These are phyloP conservation scores for Hydrozoanthus tunicans DNA, from an alignment of 64 coral and sea anemone genomes.

Conservation along the genomic window DNA sequence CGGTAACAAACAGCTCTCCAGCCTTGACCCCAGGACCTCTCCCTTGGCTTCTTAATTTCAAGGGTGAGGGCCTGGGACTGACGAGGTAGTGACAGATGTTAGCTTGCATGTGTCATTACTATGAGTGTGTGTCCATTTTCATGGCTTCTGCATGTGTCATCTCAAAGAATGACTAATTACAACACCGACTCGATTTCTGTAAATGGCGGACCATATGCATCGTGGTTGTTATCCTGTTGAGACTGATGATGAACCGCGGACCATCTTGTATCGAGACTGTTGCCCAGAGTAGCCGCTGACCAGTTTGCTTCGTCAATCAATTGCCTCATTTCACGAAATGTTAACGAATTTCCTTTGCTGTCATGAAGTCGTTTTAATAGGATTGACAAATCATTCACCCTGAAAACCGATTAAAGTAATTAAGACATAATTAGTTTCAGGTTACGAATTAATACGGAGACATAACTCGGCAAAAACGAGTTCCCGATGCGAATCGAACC, in stretches of 20 bases:
- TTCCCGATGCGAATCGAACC: no score
- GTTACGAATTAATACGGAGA: no score
- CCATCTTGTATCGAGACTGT: background rate
- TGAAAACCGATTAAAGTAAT: background rate
- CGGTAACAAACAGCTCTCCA: no score
- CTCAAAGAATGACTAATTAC: background rate
- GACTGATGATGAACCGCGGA: no score
- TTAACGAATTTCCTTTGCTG: background rate
- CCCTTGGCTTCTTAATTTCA: no score
- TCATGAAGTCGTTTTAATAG: background rate
- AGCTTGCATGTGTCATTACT: no score
- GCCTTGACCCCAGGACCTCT: no score
- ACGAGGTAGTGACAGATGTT: no score
- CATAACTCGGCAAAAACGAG: no score
- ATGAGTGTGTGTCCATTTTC: no score
- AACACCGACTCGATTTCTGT: constrained; percentile 25
- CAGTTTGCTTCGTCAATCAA: constrained; percentile 30
- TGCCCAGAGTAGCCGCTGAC: background rate
- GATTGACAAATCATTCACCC: background rate
- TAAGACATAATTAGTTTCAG: background rate
- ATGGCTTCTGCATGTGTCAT: no score
- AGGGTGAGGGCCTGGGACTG: no score
- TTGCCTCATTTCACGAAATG: constrained; percentile 15
- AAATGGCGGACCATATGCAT: background rate
- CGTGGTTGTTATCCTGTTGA: background rate